Evolutionary conservation across 2,797 vertebrate genomes (phyloP).

Genomic region (Diceros bicornis): DNA sequence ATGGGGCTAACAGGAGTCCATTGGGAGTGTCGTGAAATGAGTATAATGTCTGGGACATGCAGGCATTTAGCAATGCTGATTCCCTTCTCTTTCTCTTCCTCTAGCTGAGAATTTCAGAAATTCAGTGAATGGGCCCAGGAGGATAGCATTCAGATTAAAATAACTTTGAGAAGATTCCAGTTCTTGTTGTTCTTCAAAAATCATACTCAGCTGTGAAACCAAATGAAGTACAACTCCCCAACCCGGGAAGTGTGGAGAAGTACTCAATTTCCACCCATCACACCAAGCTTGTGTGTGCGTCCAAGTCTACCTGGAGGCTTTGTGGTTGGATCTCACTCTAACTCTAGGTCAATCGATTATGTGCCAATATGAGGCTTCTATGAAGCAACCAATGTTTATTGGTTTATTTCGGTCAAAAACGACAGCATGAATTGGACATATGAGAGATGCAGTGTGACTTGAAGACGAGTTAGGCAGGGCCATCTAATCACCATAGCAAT

Average conservation of each 20-base stretch:
- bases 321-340: neutral
- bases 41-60: neutral
- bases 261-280: neutral
- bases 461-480: neutral
- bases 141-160: constrained; percentile 14
- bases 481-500: neutral
- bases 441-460: neutral
- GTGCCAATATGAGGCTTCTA: neutral
- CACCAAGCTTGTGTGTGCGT: neutral
- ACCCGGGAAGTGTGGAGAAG: neutral
- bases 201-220: neutral
- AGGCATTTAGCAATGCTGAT: neutral
- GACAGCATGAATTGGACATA: neutral
- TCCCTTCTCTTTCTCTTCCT: neutral
- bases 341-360: neutral
- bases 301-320: neutral
- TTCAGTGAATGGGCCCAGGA: neutral
- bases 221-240: neutral
- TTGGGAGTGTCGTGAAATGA: neutral
- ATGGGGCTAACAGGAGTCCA: neutral
- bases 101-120: constrained; percentile 40
- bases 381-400: neutral
- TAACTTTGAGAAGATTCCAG: constrained; percentile 13
- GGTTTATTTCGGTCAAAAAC: constrained; percentile 33
- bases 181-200: constrained; percentile 52